Evolutionary conservation across 2,888 invertebrate genomes (phyloP).

Genomic region (Magallana nippona): DNA sequence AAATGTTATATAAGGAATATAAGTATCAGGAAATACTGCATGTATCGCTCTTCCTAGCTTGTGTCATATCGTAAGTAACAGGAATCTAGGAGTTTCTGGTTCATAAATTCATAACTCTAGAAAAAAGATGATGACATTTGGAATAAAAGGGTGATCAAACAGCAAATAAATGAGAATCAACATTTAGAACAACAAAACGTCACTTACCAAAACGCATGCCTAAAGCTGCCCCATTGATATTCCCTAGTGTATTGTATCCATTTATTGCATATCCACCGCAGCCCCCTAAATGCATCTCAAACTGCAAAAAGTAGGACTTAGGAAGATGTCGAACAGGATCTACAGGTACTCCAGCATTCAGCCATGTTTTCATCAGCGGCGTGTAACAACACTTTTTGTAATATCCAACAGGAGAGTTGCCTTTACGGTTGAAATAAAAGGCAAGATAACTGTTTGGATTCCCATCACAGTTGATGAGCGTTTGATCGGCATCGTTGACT

Average conservation of each 20-base stretch:
- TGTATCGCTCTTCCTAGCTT: too few relatives aligned
- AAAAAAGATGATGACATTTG: too few relatives aligned
- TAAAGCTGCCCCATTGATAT: constrained; percentile 48
- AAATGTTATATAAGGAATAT: too few relatives aligned
- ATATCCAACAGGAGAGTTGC: constrained; percentile 34
- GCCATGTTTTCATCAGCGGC: constrained; percentile 47
- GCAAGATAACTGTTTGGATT: constrained; percentile 58
- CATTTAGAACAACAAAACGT: not conserved
- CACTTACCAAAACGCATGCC: constrained; percentile 52
- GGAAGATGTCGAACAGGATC: constrained; percentile 5
- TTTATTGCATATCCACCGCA: constrained; percentile 55
- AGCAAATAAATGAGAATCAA: too few relatives aligned
- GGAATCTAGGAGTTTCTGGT: too few relatives aligned
- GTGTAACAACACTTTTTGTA: constrained; percentile 38
- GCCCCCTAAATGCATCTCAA: constrained; percentile 59
- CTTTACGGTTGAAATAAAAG: constrained; percentile 51
- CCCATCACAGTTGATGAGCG: constrained; percentile 55
- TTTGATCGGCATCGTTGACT: constrained; percentile 48
- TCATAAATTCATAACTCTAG: too few relatives aligned
- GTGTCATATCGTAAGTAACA: too few relatives aligned
- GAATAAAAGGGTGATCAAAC: too few relatives aligned
- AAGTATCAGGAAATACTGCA: too few relatives aligned
- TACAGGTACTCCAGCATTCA: constrained; percentile 39
- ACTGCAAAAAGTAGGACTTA: constrained; percentile 50
- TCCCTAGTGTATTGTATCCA: constrained; percentile 24